Conservation (phyloP, 2,797 vertebrate genomes). For the Nannoperca australis region DNA sequence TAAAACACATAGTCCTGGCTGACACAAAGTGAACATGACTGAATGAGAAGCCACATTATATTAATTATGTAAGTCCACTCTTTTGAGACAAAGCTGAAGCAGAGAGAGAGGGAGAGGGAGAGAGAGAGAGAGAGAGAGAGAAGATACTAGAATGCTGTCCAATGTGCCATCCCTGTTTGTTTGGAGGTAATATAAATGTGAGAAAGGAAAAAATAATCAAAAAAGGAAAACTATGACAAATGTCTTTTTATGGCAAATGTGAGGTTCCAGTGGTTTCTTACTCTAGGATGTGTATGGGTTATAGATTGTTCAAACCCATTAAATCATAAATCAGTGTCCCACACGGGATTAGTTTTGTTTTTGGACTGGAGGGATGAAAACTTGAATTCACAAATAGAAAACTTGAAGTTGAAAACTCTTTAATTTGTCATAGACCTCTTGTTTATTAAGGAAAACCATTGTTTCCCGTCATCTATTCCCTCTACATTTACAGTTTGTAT, state of each 20-base stretch:
- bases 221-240: conserved; percentile 28
- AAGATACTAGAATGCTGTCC: conserved; percentile 71
- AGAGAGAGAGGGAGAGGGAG: conserved; percentile 29
- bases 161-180: conserved; percentile 56
- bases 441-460: conserved; percentile 1
- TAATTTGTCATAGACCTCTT: conserved; percentile 26
- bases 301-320: conserved; percentile 40
- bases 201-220: conserved; percentile 14
- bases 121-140: no score
- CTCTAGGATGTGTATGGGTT: conserved; percentile 17
- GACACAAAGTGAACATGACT: conserved; percentile 82
- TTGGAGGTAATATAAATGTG: conserved; percentile 59
- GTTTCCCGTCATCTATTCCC: conserved; percentile 29
- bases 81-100: conserved; percentile 74
- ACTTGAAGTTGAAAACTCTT: conserved; percentile 15
- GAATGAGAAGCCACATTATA: conserved; percentile 84
- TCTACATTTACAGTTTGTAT: conserved; percentile 15
- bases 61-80: conserved; percentile 85
- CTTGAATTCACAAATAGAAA: conserved; percentile 24
- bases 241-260: conserved; percentile 27
- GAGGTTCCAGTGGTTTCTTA: conserved; percentile 29
- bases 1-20: conserved; percentile 79
- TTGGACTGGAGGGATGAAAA: conserved; percentile 18
- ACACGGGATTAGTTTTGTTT: conserved; percentile 25
- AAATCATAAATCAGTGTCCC: conserved; percentile 38